Conservation (phyloP, 2,888 invertebrate genomes). For the Temnothorax ravouxi region DNA sequence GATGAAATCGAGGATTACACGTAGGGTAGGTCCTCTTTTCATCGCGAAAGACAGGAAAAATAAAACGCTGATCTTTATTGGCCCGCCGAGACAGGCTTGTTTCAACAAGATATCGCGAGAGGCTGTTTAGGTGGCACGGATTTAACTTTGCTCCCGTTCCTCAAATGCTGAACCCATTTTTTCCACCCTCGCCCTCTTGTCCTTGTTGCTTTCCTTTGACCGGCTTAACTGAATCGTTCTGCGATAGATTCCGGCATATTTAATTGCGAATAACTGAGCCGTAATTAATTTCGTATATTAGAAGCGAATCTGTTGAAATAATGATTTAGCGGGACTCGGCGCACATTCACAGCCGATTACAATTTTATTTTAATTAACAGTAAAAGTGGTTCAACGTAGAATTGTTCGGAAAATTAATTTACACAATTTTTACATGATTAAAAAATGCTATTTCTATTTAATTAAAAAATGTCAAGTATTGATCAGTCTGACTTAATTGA, state of each 20-base stretch:
- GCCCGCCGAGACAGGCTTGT: slow-evolving; percentile 51
- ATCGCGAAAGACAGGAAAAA: slow-evolving; percentile 64
- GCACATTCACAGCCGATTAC: neutral
- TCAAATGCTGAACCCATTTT: slow-evolving; percentile 10
- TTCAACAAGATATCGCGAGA: slow-evolving; percentile 55
- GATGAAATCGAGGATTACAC: slow-evolving; percentile 59
- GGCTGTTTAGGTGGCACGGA: slow-evolving; percentile 50
- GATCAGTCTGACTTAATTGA: neutral
- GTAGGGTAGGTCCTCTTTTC: slow-evolving; percentile 28
- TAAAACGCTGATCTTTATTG: slow-evolving; percentile 70
- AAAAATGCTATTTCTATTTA: neutral
- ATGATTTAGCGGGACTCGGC: neutral
- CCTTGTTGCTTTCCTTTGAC: neutral
- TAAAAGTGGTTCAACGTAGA: neutral
- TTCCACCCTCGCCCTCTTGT: neutral
- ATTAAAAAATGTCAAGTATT: neutral
- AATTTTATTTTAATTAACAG: neutral
- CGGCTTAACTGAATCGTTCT: slow-evolving; percentile 7
- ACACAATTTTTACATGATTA: neutral
- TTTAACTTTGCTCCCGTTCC: slow-evolving; percentile 45
- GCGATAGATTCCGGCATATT: neutral
- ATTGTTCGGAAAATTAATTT: neutral
- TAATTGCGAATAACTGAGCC: neutral
- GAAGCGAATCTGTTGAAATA: neutral
- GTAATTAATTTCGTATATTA: slow-evolving; percentile 43